Percentiles rank a stretch among this genome's conserved stretches.
Conservation (phyloP, 2,113 vertebrate species). For the Felis catus region F.catus_Fca126_mat1.0 CM031416.1:69171001-69171500, state of each 20-base stretch:
- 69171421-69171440: background rate
- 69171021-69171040: background rate
- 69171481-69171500: background rate
- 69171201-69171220: background rate
- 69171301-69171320: background rate
- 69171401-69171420: background rate
- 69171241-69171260: background rate
- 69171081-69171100: background rate
- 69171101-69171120: background rate
- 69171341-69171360: background rate
- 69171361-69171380: background rate
- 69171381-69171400: background rate
- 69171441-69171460: background rate
- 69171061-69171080: background rate
- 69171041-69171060: background rate
- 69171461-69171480: background rate
- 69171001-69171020: background rate
- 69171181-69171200: background rate
- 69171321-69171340: background rate
- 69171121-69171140: background rate
- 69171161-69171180: background rate
- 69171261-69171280: background rate
- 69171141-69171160: background rate
- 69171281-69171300: background rate
- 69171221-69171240: background rate